Evolutionary conservation across 2,113 vertebrate species (phyloP), one percentile per base, ranked within the genome.

Genomic region (Anoura caudifer): DNA sequence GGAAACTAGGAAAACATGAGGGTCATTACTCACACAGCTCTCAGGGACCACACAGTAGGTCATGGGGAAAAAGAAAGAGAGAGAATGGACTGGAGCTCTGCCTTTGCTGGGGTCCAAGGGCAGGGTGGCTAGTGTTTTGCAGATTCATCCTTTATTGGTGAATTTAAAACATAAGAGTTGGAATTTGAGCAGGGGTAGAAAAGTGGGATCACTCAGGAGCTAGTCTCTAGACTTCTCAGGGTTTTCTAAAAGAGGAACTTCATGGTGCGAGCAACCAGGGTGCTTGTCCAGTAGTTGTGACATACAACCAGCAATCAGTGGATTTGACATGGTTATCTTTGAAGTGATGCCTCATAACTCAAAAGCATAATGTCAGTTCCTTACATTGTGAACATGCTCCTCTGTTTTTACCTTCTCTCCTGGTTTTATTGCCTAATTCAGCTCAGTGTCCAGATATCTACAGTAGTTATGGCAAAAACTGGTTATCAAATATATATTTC

Each of bases 161-260:
- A 72, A 31, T 82, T 63, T 70, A 70, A 70, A 70, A 70, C 69
- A 22, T 6, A 43, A 69, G 17, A 36, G 24, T 15, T 7, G 6
- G 13, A 73, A 73, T 43, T 26, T 7, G 12, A 16, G 38, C 38
- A 7, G 24, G 24, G 43, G 28, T 33, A 33, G 5, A 19, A 85
- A 52, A 85, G n/a, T 0, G 0, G 0, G 26, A 16, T 28, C 45
- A 69, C 20, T 59, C 13, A n/a, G 3, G 41, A 17, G 52, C 22
- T 10, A 56, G 7, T 47, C 26, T 38, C 22, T 80, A 4, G 7
- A 4, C 52, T n/a, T 6, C 20, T 0, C 16, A 45, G 19, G 14
- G 13, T 26, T 33, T 41, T 75, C 70, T 87, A 56, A n/a, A 50
- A 24, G 45, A 7, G 41, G 70, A 15, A 16, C 33, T 31, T 36